Evolutionary conservation across 2,888 invertebrate genomes (phyloP).

Genomic region (Microctonus hyperodae): DNA sequence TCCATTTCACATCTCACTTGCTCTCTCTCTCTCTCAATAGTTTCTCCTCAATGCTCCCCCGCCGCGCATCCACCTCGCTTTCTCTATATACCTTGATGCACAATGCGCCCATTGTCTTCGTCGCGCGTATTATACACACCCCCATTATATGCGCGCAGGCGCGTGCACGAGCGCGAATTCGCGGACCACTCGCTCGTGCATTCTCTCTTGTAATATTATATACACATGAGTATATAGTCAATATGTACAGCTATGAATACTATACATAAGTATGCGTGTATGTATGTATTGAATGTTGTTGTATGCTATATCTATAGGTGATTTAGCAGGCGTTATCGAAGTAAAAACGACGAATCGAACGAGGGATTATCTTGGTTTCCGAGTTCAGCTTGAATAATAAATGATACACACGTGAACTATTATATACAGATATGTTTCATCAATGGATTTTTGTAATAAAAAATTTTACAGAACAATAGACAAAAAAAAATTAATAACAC

Average conservation of each 20-base stretch:
- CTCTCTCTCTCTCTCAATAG: not conserved
- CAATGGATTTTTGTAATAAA: not conserved
- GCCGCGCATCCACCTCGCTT: conserved; percentile 19
- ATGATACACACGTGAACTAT: conserved; percentile 8
- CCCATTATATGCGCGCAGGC: conserved; percentile 59
- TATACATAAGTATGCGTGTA: conserved; percentile 4
- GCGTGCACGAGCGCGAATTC: conserved; percentile 52
- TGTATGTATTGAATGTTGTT: not conserved
- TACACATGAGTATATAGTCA: conserved; percentile 12
- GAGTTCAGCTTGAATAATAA: conserved; percentile 3
- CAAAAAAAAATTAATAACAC: not conserved
- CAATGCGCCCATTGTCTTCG: conserved; percentile 62
- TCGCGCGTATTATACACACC: conserved; percentile 59
- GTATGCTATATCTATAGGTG: conserved; percentile 1
- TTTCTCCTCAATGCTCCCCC: not conserved
- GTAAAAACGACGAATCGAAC: conserved; percentile 11
- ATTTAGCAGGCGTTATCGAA: conserved; percentile 6
- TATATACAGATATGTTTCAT: not conserved
- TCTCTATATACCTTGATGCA: conserved; percentile 56
- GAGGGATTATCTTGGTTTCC: conserved; percentile 15
- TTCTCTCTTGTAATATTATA: conserved; percentile 31
- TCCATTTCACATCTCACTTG: too few species aligned
- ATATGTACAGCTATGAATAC: too few species aligned
- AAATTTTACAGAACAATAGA: not conserved
- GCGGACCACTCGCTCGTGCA: conserved; percentile 33